Base-by-base conservation (phyloP, 2,797 vertebrate genomes). In the Strix occidentalis region DNA sequence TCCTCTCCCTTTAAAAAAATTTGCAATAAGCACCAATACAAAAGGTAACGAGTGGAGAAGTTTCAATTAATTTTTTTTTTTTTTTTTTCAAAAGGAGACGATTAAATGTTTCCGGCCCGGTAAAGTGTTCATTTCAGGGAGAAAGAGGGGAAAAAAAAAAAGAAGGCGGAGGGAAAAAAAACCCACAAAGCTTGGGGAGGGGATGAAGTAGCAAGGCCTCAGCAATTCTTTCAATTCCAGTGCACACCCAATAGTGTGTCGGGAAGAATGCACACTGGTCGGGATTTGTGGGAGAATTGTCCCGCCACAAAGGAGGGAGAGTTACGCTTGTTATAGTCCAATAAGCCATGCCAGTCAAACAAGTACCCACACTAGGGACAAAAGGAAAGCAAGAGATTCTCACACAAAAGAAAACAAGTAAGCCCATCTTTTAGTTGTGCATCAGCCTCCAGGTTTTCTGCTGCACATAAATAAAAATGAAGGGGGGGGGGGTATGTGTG, bases 311-410 rank as follows among this genome's bases (percentile, higher is more conserved):
- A 99, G 98, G 98, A 98, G 98, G 98, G 98, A 98, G 99, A 99
- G 99, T 99, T 99, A 99, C 98, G 99, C 99, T 99, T 99, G 99
- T 99, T 99, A 99, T 98, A 98, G 98, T 99, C 99, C 99, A 99
- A 99, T 99, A 99, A 99, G 99, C 99, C 98, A 98, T 99, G 99
- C 99, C 99, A 99, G 99, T 99, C 99, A 99, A 99, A 99, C 99
- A 99, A 99, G 99, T 98, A 98, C 98, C 96, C 98, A 98, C 98
- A 99, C 98, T 98, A 98, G 98, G 98, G 98, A 98, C 98, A 98
- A 99, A 99, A 98, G 98, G 98, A 98, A 97, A 98, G 99, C 98
- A 99, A 99, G 99, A 99, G 99, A 98, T 99, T 99, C 99, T 98
- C 98, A 98, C 98, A 99, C 99, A 99, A 99, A 99, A 99, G 98